phyloP scores from a whole-genome alignment of 2,888 invertebrate species.

The Thymelicus acteon region DNA sequence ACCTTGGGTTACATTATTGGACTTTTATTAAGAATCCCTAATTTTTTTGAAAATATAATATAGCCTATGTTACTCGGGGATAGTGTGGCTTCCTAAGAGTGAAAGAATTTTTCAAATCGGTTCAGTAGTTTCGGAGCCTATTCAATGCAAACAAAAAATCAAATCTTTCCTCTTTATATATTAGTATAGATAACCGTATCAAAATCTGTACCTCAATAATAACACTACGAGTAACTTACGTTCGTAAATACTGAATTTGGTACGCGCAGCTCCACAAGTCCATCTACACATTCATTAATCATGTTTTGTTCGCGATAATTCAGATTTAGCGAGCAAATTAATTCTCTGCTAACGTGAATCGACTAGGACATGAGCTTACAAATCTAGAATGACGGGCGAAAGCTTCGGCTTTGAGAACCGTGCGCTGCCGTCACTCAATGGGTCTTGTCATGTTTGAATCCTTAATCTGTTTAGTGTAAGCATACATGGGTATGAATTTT shows the following conservation, averaged over 20 bases:
- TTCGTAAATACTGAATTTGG: not conserved
- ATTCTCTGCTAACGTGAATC: conserved; percentile 26
- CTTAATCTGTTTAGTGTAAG: not conserved
- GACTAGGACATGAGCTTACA: conserved; percentile 33
- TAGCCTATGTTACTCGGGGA: too few species aligned
- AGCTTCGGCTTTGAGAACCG: conserved; percentile 5
- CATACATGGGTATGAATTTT: not conserved
- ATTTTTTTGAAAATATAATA: too few species aligned
- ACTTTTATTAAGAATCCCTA: too few species aligned
- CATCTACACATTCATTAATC: conserved; percentile 8
- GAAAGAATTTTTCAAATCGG: too few species aligned
- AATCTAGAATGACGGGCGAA: conserved; percentile 35
- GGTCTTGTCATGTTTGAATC: conserved; percentile 1
- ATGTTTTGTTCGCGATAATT: conserved; percentile 13
- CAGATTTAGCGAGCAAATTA: conserved; percentile 13
- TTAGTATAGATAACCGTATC: too few species aligned
- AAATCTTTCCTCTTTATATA: too few species aligned
- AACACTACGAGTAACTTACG: too few species aligned
- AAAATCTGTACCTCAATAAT: too few species aligned
- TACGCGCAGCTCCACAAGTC: not conserved
- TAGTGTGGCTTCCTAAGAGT: too few species aligned
- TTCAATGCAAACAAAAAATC: too few species aligned
- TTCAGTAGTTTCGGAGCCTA: too few species aligned
- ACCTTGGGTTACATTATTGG: too few species aligned
- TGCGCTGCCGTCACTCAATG: not conserved